These are phyloP conservation scores for Aulostomus chinensis DNA, from an alignment of 2,797 vertebrate species.

Conservation along the genomic window DNA sequence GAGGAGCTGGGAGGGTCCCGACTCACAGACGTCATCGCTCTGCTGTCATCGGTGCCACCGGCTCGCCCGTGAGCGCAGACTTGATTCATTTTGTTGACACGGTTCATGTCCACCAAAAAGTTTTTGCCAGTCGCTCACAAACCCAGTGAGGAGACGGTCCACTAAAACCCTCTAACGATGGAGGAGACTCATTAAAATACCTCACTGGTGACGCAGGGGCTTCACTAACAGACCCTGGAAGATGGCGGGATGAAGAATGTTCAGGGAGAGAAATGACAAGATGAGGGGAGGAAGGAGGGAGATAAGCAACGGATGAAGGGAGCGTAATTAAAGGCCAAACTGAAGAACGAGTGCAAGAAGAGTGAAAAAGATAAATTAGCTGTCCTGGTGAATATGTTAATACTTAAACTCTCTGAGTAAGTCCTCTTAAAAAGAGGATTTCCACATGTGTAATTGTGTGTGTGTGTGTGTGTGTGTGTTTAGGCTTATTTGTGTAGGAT, in stretches of 20 bases:
- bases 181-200: no score
- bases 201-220: no score
- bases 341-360: neutral
- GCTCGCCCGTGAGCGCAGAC: no score
- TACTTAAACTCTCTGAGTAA: conserved; percentile 13
- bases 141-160: no score
- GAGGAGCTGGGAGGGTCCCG: no score
- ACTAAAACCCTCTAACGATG: no score
- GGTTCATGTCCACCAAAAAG: no score
- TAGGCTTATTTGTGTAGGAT: conserved; percentile 45
- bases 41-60: no score
- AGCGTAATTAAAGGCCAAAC: neutral
- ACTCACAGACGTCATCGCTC: no score
- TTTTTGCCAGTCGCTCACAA: no score
- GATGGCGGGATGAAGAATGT: neutral
- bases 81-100: no score
- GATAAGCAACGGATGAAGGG: neutral
- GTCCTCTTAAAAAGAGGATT: conserved; percentile 19
- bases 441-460: neutral
- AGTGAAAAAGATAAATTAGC: conserved; percentile 5
- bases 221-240: neutral
- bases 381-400: conserved; percentile 18
- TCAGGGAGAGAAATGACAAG: neutral
- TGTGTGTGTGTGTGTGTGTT: conserved; percentile 1
- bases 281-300: neutral